Base-by-base conservation (phyloP, 1,140 invertebrate species). In the Octopus bimaculoides region DNA sequence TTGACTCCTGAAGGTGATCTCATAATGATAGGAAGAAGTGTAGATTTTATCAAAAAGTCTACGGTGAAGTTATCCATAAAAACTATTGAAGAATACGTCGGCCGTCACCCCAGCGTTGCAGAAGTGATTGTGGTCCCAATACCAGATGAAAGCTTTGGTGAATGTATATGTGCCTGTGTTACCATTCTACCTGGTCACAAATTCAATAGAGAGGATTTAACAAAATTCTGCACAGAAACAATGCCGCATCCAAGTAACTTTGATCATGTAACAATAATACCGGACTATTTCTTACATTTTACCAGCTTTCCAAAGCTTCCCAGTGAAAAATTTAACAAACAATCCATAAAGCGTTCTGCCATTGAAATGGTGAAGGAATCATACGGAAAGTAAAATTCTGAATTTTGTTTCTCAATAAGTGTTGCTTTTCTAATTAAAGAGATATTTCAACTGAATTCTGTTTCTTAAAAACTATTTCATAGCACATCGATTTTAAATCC, bases 131-230 rank as follows among this genome's bases (percentile, higher is more conserved):
- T 79, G 10, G 52, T 79, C 17, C 71, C 71, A 12, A 14, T 79
- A 17, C 78, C 78, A 53, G 78, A 79, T 56, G 17, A 77, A 4
- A 17, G 69, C 8, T 56, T 77, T 14, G 61, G 71, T 56, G 41
- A 79, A 41, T 69, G 41, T 5, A 56, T 79, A 26, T 75, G 71
- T 52, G 78, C 78, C 4, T 79, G 78, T 52, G 78, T 79, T 14
- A 26, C 8, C 5, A 26, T 75, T 53, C 17, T 10, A 20, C 20
- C 54, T 1, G 77, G 17, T 9, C 12, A 55, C 7, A 41, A 54
- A 6, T 52, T 78, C 20, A 41, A n/a, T 14, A 20, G n/a, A n/a
- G 54, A 56, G 1, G 54, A 54, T 10, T 20, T 78, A 20, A 66
- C 17, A 66, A 52, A 5, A 5, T 78, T 20, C 12, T 56, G 54